Conservation (phyloP, 2,888 invertebrate genomes). For the Andrena minutula region DNA sequence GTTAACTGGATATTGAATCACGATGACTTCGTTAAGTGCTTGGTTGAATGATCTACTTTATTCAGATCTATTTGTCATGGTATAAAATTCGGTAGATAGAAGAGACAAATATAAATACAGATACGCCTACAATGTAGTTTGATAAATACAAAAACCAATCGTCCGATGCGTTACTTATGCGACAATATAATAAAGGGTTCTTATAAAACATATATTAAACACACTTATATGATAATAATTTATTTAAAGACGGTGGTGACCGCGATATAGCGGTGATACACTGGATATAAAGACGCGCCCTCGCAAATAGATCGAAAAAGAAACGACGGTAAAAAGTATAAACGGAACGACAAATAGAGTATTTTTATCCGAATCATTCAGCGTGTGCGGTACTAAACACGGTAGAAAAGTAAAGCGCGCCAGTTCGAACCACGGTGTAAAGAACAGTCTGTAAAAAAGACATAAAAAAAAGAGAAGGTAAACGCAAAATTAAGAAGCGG, state of each 20-base stretch:
- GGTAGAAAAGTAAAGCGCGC: conserved; percentile 65
- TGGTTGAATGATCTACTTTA: conserved; percentile 59
- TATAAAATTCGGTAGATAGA: conserved; percentile 62
- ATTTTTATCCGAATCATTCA: conserved; percentile 25
- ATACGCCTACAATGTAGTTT: conserved; percentile 41
- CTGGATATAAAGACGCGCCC: conserved; percentile 74
- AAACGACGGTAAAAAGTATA: conserved; percentile 39
- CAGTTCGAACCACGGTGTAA: conserved; percentile 79
- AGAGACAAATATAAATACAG: conserved; percentile 62
- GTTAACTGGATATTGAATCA: conserved; percentile 27
- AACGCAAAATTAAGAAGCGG: conserved; percentile 69
- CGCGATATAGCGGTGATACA: conserved; percentile 74
- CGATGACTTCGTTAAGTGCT: conserved; percentile 29
- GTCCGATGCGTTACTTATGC: conserved; percentile 12
- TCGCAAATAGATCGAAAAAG: conserved; percentile 54
- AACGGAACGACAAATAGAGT: conserved; percentile 35
- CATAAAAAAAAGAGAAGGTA: conserved; percentile 57
- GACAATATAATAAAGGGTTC: conserved; percentile 40
- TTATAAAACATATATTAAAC: conserved; percentile 47
- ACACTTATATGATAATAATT: conserved; percentile 79
- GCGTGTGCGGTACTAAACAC: conserved; percentile 43
- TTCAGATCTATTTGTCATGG: conserved; percentile 62
- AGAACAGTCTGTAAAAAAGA: conserved; percentile 77
- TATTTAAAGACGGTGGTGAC: conserved; percentile 78
- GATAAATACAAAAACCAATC: conserved; percentile 39